phyloP scores from a whole-genome alignment of 2,797 vertebrate genomes.

The Argyrosomus regius region DNA sequence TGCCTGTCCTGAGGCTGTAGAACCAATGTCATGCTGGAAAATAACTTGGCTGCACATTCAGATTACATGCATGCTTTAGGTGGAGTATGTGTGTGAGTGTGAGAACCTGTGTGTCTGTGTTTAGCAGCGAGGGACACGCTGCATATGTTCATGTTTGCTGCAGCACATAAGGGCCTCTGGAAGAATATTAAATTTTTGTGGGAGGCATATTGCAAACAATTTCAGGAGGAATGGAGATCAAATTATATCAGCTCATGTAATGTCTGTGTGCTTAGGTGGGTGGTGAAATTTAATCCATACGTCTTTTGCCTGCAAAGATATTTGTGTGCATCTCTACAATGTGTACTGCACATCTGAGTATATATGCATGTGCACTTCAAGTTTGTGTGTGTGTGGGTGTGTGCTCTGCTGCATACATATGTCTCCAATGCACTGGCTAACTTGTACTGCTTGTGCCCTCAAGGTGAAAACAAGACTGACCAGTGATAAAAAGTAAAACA shows the following conservation, averaged over 20 bases:
- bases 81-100: constrained; percentile 11
- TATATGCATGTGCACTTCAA: background rate
- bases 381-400: constrained; percentile 28
- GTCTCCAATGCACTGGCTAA: constrained; percentile 4
- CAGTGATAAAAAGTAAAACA: constrained; percentile 17
- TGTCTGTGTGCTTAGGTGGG: constrained; percentile 36
- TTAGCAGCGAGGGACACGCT: background rate
- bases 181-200: constrained; percentile 46
- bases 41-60: constrained; percentile 45
- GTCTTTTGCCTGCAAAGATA: constrained; percentile 34
- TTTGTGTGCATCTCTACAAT: constrained; percentile 10
- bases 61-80: constrained; percentile 39
- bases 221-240: constrained; percentile 34
- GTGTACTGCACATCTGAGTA: background rate
- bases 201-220: constrained; percentile 44
- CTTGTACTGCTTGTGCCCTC: constrained; percentile 23
- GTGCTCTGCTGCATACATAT: constrained; percentile 6
- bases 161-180: constrained; percentile 19
- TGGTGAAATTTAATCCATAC: constrained; percentile 46
- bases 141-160: constrained; percentile 39
- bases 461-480: constrained; percentile 51
- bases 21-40: constrained; percentile 50
- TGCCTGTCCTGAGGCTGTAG: constrained; percentile 50
- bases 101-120: constrained; percentile 11
- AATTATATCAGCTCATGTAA: constrained; percentile 38